A percentile compares a stretch with the other conserved stretches of the same genome.
Conservation (phyloP, 2,797 vertebrate genomes). For the Notoglanidium macrostoma region DNA sequence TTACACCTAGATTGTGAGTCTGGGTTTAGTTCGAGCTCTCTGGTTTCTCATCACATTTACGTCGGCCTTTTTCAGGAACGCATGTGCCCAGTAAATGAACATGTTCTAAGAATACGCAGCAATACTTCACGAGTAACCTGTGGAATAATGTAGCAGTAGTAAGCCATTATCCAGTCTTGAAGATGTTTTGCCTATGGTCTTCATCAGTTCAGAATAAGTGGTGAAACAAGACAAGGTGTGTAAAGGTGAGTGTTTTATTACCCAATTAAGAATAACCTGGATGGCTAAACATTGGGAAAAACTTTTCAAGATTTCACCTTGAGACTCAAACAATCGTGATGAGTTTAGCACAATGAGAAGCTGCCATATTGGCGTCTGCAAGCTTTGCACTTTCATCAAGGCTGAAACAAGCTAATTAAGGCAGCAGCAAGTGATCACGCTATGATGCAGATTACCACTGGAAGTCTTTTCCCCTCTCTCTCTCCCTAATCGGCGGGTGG, state of each 20-base stretch:
- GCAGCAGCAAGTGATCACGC: constrained; percentile 72
- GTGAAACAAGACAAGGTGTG: background rate
- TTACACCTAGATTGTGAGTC: background rate
- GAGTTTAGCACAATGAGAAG: constrained; percentile 66
- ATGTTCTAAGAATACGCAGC: background rate
- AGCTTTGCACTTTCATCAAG: constrained; percentile 77
- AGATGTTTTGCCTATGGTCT: background rate
- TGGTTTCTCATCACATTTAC: too few relatives aligned
- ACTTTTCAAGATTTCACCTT: constrained; percentile 52
- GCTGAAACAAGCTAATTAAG: constrained; percentile 74
- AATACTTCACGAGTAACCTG: background rate
- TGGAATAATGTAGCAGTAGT: background rate
- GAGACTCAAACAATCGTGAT: constrained; percentile 68
- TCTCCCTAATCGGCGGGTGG: constrained; percentile 80
- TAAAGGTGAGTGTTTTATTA: background rate
- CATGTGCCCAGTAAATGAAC: background rate
- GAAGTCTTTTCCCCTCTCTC: constrained; percentile 60
- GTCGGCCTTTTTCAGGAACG: background rate
- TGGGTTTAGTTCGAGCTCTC: background rate
- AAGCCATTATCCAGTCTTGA: background rate
- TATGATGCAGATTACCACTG: constrained; percentile 70
- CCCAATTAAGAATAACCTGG: constrained; percentile 9
- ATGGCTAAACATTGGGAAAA: constrained; percentile 18
- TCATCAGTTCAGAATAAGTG: constrained; percentile 3
- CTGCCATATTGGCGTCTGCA: constrained; percentile 59